phyloP scores from a whole-genome alignment of 2,888 invertebrate species.

The Malacosoma neustria region DNA sequence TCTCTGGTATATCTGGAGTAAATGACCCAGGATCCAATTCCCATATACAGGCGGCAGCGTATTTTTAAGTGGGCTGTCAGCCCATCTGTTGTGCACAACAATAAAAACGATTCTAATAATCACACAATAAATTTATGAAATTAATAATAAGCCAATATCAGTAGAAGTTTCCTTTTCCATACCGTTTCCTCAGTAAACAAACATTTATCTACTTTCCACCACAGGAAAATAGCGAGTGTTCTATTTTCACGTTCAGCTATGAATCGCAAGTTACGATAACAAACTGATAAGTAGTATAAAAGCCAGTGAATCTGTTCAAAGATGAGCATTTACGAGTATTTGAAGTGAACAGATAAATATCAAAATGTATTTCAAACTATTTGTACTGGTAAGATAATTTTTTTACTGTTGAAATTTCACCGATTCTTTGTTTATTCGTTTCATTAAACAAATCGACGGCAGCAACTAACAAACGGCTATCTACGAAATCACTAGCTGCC shows the following conservation, averaged over 20 bases:
- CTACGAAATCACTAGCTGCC: no score
- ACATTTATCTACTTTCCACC: constrained; percentile 12
- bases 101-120: no score
- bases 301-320: constrained; percentile 8
- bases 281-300: constrained; percentile 20
- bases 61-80: no score
- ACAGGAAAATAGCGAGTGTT: constrained; percentile 22
- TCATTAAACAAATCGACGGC: no score
- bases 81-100: no score
- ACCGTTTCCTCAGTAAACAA: constrained; percentile 17
- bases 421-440: no score
- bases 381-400: constrained; percentile 9
- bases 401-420: no score
- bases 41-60: no score
- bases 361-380: neutral
- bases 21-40: no score
- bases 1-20: no score
- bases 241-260: constrained; percentile 25
- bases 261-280: constrained; percentile 19
- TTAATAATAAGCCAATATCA: neutral
- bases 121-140: no score
- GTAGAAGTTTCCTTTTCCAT: neutral
- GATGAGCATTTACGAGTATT: neutral
- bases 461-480: no score
- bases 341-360: neutral